Evolutionary conservation across 2,888 invertebrate species (phyloP), one percentile per base, ranked within the genome.

Genomic region (Megaustenia siamemsis): DNA sequence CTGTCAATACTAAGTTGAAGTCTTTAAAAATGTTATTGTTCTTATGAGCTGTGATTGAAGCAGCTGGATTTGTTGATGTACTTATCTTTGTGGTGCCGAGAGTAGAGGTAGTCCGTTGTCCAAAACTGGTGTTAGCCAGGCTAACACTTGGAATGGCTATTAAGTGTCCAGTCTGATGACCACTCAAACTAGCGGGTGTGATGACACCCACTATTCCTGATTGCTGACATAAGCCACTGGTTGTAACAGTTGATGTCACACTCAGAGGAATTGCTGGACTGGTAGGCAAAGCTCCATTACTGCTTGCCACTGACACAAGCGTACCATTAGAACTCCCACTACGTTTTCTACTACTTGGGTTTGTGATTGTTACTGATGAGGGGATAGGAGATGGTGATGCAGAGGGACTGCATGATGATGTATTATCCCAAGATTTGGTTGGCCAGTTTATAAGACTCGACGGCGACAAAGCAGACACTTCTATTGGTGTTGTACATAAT

Each of bases 1-100:
- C 89, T 10, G 91, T 87, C 15, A 88, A 78, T 68, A 92, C 90
- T 45, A 92, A 69, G 38, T 86, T 86, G 82, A 91, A 87, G 80
- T 90, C 90, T 85, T 92, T 91, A 77, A 89, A 87, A 32, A 90
- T 87, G 79, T 89, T 88, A 86, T 89, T 90, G 80, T 92, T 91
- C 85, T 92, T 91, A 45, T 86, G 86, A 45, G 83, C 71, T 89
- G 88, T 86, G 86, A 89, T 8, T 15, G 78, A 10, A 10, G 76
- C 45, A 40, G 56, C 38, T 3, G 53, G 78, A 4, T n/a, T 28
- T 1, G 21, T 40, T 40, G 76, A 43, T 32, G 79, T 28, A 49
- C 38, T 80, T 53, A 75, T 24, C 73, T 84, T 76, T 40, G 86
- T 77, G 63, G 84, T 49, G 69, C 82, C 82, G 28, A 75, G 84